Percentiles rank a stretch among this genome's conserved stretches.
These are phyloP conservation scores for Grapholita molesta DNA, from an alignment of 1,140 invertebrate genomes.

Conservation along the genomic window DNA sequence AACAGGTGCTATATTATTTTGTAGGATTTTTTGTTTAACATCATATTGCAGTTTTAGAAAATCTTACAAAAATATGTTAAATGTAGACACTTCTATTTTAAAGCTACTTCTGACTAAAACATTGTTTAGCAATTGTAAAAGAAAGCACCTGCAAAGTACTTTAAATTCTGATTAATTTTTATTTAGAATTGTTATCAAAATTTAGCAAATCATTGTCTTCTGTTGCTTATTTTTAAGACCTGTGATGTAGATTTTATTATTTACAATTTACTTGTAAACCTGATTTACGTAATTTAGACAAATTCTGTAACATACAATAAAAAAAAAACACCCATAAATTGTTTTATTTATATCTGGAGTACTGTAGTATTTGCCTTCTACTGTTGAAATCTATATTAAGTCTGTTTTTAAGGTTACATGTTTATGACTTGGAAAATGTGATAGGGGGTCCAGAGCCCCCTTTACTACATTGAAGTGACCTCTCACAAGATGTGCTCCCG, in stretches of 20 bases:
- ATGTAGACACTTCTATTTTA: constrained; percentile 27
- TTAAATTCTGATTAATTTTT: constrained; percentile 29
- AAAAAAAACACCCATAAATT: constrained; percentile 26
- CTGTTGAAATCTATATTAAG: not conserved
- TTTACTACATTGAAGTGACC: not conserved
- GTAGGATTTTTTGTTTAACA: constrained; percentile 17
- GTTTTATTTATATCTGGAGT: constrained; percentile 18
- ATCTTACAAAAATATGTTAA: constrained; percentile 27
- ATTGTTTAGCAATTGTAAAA: constrained; percentile 25
- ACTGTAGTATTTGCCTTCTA: not conserved
- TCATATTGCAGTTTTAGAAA: constrained; percentile 27
- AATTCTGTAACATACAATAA: constrained; percentile 31
- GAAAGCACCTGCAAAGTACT: constrained; percentile 44
- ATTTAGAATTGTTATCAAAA: not conserved
- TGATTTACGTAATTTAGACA: constrained; percentile 40
- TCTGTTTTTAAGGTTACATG: not conserved
- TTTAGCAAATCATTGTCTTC: constrained; percentile 21
- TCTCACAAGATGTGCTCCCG: not conserved
- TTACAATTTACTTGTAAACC: constrained; percentile 29
- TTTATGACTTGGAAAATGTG: not conserved
- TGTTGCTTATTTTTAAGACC: constrained; percentile 37
- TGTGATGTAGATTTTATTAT: constrained; percentile 38
- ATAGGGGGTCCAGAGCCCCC: not conserved
- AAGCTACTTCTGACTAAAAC: constrained; percentile 30
- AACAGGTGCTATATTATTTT: constrained; percentile 30